phyloP scores from a whole-genome alignment of 2,113 vertebrate species.

The Syrrhaptes paradoxus region DNA sequence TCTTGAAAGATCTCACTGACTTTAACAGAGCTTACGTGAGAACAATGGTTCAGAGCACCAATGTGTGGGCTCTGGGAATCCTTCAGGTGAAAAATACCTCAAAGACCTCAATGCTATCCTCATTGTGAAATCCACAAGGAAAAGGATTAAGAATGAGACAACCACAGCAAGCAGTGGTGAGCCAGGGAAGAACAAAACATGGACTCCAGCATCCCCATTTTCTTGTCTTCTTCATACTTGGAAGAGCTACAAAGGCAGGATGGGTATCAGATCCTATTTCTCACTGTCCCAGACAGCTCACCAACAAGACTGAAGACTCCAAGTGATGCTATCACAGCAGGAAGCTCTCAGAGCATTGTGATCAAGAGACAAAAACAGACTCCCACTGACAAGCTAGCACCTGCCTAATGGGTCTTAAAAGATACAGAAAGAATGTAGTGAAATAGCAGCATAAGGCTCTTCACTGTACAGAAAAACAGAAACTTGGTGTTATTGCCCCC shows the following conservation, averaged over 20 bases:
- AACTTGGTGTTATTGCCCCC: not conserved
- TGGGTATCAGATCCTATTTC: not conserved
- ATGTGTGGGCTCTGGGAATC: not conserved
- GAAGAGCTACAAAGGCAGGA: not conserved
- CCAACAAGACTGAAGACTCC: not conserved
- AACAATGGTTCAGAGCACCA: not conserved
- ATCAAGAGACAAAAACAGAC: slow-evolving; percentile 34
- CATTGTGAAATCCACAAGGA: not conserved
- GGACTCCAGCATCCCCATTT: not conserved
- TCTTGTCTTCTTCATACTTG: not conserved
- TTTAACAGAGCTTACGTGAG: not conserved
- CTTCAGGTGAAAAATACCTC: not conserved
- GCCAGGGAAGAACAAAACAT: not conserved
- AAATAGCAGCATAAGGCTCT: not conserved
- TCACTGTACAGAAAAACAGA: not conserved
- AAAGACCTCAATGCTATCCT: not conserved
- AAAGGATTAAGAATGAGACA: not conserved
- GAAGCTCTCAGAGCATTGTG: not conserved
- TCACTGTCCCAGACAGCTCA: not conserved
- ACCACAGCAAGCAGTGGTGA: not conserved
- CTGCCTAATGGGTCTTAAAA: not conserved
- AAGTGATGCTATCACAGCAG: slow-evolving; percentile 37
- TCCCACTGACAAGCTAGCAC: slow-evolving; percentile 13
- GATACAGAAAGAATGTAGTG: slow-evolving; percentile 22
- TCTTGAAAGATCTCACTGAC: not conserved